Evolutionary conservation across 2,113 vertebrate genomes (phyloP).

Genomic region (Triplophysa siluroides): DNA sequence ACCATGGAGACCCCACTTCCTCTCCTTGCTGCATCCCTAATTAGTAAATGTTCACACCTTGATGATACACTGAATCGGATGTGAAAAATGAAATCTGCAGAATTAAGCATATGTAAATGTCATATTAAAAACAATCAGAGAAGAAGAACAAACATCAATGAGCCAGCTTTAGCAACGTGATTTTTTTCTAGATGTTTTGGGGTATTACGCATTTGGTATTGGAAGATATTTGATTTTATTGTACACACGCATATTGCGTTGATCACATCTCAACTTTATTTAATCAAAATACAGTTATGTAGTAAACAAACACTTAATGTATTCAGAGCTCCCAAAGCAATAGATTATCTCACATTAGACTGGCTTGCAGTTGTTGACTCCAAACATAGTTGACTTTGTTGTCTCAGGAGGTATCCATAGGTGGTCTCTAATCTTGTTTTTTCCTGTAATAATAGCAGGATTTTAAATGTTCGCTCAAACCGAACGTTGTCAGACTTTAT

Average conservation of each 20-base stretch:
- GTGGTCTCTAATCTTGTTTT: background rate
- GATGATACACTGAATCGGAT: background rate
- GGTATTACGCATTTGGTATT: no score
- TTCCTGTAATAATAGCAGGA: background rate
- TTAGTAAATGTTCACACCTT: slow-evolving; percentile 25
- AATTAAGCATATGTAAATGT: slow-evolving; percentile 12
- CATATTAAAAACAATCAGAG: slow-evolving; percentile 10
- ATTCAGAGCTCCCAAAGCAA: background rate
- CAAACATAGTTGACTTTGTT: background rate
- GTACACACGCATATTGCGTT: no score
- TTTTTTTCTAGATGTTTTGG: background rate
- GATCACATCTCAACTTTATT: no score
- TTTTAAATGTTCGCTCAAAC: background rate
- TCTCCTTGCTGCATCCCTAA: slow-evolving; percentile 1
- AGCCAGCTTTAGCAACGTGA: background rate
- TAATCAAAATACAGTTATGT: no score
- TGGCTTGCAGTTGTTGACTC: no score
- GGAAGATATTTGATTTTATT: no score
- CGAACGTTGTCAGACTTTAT: background rate
- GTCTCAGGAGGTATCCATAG: background rate
- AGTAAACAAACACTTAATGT: background rate
- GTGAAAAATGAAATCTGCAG: slow-evolving; percentile 1
- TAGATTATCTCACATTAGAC: background rate
- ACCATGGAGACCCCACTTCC: slow-evolving; percentile 21
- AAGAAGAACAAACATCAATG: background rate